These are phyloP conservation scores for Cecidostiba fungosa DNA, from an alignment of 2,888 invertebrate genomes.

Conservation along the genomic window DNA sequence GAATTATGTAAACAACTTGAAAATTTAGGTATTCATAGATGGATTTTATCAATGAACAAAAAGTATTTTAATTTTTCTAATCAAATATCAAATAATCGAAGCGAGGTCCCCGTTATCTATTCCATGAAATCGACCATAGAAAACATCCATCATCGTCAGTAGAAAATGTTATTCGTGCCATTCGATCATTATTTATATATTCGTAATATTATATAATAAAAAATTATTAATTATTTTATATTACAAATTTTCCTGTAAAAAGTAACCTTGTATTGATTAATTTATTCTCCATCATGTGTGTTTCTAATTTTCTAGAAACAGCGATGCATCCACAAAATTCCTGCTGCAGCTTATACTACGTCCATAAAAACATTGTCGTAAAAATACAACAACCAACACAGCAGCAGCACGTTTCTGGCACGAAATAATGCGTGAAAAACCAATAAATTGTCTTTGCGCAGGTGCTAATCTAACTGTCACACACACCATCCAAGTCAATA, in stretches of 20 bases:
- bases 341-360: too few relatives aligned
- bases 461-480: slow-evolving; percentile 8
- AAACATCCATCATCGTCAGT: too few relatives aligned
- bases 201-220: too few relatives aligned
- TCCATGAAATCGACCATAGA: too few relatives aligned
- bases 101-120: background rate
- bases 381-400: background rate
- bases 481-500: background rate
- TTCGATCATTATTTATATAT: too few relatives aligned
- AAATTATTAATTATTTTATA: too few relatives aligned
- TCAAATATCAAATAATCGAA: background rate
- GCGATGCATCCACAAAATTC: too few relatives aligned
- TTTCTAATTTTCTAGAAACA: too few relatives aligned
- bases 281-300: too few relatives aligned
- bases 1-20: background rate
- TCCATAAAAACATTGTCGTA: background rate
- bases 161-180: too few relatives aligned
- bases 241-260: too few relatives aligned
- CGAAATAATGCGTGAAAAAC: background rate
- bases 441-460: background rate
- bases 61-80: background rate
- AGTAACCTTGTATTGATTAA: too few relatives aligned
- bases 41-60: background rate
- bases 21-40: background rate
- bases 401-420: background rate